A percentile compares a stretch with the other conserved stretches of the same genome.
These are phyloP conservation scores for Corythaeola cristata DNA, from an alignment of 2,113 vertebrate species.

Conservation along the genomic window DNA sequence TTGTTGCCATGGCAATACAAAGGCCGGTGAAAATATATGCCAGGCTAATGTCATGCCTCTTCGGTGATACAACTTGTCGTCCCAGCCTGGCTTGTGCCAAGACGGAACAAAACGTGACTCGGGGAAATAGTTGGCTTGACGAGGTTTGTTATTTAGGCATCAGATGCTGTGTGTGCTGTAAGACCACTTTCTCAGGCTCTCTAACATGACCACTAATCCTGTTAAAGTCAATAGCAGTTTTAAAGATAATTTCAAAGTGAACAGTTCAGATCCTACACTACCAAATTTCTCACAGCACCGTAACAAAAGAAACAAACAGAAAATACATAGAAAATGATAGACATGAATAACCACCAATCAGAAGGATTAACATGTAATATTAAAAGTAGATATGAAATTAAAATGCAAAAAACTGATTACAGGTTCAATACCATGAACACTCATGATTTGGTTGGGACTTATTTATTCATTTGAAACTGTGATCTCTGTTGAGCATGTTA, in stretches of 20 bases:
- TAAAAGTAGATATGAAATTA: not conserved
- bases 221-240: constrained; percentile 1
- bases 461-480: not conserved
- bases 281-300: not conserved
- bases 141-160: not conserved
- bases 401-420: not conserved
- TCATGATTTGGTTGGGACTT: not conserved
- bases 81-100: not conserved
- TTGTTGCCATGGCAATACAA: constrained; percentile 65
- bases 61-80: constrained; percentile 3
- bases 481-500: not conserved
- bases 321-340: not conserved
- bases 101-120: not conserved
- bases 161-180: not conserved
- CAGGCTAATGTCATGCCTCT: constrained; percentile 4
- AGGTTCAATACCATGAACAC: not conserved
- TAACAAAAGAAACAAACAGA: not conserved
- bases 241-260: constrained; percentile 27
- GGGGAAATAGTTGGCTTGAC: not conserved
- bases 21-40: not conserved
- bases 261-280: not conserved
- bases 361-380: not conserved
- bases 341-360: not conserved
- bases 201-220: not conserved
- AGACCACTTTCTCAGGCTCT: constrained; percentile 1